Base-by-base conservation (phyloP, 1,140 invertebrate genomes). In the Andricus grossulariae region DNA sequence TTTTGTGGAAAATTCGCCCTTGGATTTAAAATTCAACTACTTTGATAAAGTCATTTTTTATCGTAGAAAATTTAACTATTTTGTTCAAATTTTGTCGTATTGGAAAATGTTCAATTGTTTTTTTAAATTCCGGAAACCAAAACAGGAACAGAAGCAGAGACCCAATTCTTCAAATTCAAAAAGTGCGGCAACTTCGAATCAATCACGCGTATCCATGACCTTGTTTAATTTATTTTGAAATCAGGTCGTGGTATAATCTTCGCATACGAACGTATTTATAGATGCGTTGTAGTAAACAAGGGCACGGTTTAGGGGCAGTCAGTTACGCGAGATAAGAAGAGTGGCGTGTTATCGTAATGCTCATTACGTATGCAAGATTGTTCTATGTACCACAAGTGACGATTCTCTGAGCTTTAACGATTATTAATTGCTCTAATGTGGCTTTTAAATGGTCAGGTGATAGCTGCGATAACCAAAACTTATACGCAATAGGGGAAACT, bases 211-310 rank as follows among this genome's bases (percentile, higher is more conserved):
- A 55, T 76, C 71, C 74, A 54, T 73, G 81, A 85, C 74, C 73
- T 77, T 83, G 79, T 39, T 83, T 83, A 85, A 81, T 88, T 85
- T 83, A 85, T 82, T 82, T 82, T 74, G 49, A 79, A 88, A 87
- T 81, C 82, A 73, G 83, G 82, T 78, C 81, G 82, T 50, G 70
- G 52, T 83, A 66, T 82, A 86, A 87, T 85, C 83, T 77, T 76
- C 50, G 73, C 54, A 8, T 60, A 82, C 73, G 72, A 72, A 66
- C 55, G 77, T 86, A 85, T 85, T 87, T 84, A 85, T 86, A 86
- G 74, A 81, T 78, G 50, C 75, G 81, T 88, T 88, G 86, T 88
- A 89, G 86, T 88, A 90, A 90, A 90, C 84, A 89, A 87, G 84
- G 78, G 77, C 82, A 82, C 77, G 71, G 80, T 86, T 87, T 85